Evolutionary conservation across 2,113 vertebrate species (phyloP).

Genomic region (Phrynosoma platyrhinos): DNA sequence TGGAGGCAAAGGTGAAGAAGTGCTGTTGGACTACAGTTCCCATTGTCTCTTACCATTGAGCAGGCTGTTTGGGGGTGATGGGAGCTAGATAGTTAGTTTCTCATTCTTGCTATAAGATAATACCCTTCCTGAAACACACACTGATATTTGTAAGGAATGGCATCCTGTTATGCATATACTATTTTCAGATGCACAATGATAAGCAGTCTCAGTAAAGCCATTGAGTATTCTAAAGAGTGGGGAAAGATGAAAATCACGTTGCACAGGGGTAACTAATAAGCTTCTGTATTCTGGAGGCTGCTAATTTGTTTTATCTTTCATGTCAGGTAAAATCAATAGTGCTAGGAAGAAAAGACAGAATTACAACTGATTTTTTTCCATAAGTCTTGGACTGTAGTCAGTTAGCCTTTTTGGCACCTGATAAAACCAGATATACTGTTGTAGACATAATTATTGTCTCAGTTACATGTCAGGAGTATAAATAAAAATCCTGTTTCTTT

Average conservation of each 20-base stretch:
- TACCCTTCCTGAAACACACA: too few relatives aligned
- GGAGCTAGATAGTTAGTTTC: too few relatives aligned
- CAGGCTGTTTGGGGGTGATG: too few relatives aligned
- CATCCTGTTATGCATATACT: not conserved
- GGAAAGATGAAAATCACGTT: conserved; percentile 42
- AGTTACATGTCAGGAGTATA: conserved; percentile 41
- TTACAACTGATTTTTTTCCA: not conserved
- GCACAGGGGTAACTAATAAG: conserved; percentile 37
- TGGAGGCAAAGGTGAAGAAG: too few relatives aligned
- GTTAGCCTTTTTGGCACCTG: conserved; percentile 18
- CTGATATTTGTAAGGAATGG: not conserved
- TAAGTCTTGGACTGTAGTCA: conserved; percentile 27
- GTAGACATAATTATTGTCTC: conserved; percentile 49
- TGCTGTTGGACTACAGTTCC: too few relatives aligned
- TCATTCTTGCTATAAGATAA: too few relatives aligned
- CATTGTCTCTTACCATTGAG: too few relatives aligned
- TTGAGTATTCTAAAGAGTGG: not conserved
- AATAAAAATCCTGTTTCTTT: conserved; percentile 36
- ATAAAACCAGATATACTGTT: conserved; percentile 33
- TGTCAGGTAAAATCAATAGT: conserved; percentile 35
- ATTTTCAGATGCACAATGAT: conserved; percentile 14
- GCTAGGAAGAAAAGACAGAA: conserved; percentile 37
- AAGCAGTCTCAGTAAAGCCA: not conserved
- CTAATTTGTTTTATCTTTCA: conserved; percentile 60
- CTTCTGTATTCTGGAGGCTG: conserved; percentile 31